A percentile compares a stretch with the other conserved stretches of the same genome.
These are phyloP conservation scores for Limnephilus rhombicus DNA, from an alignment of 2,888 invertebrate species.

Conservation along the genomic window DNA sequence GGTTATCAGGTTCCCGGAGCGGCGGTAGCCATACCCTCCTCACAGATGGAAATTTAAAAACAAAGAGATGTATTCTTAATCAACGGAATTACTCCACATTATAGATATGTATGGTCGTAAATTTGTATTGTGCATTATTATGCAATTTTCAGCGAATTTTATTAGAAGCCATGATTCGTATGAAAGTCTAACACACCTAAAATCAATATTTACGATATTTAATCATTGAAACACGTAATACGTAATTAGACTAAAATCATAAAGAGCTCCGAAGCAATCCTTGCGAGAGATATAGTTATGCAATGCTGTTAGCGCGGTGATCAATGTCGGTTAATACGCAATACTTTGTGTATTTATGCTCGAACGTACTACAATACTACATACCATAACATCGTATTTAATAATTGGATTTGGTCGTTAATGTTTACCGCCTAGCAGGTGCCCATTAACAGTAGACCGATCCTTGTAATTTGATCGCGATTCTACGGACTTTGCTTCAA, in stretches of 20 bases:
- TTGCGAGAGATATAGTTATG: neutral
- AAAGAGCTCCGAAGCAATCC: neutral
- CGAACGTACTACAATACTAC: neutral
- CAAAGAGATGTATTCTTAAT: too few relatives aligned
- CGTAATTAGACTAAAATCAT: neutral
- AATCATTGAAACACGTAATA: neutral
- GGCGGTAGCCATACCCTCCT: too few relatives aligned
- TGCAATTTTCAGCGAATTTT: neutral
- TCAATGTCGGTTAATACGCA: constrained; percentile 25
- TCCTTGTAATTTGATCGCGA: constrained; percentile 2
- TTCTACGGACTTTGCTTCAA: constrained; percentile 9
- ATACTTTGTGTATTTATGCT: constrained; percentile 43
- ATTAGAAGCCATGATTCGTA: neutral
- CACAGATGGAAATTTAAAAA: too few relatives aligned
- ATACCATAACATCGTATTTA: constrained; percentile 25
- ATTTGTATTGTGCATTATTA: neutral
- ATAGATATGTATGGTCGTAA: neutral
- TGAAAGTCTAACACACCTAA: neutral
- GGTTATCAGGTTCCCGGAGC: too few relatives aligned
- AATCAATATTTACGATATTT: neutral
- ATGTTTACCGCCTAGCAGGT: constrained; percentile 40
- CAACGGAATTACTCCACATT: too few relatives aligned
- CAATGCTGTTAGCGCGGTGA: neutral
- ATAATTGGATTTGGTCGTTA: constrained; percentile 49
- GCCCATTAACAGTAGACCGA: constrained; percentile 9